Percentiles rank a stretch among this genome's conserved stretches.
These are phyloP conservation scores for Catalaphyllia jardinei DNA, from an alignment of 64 coral and sea anemone genomes.

Conservation along the genomic window DNA sequence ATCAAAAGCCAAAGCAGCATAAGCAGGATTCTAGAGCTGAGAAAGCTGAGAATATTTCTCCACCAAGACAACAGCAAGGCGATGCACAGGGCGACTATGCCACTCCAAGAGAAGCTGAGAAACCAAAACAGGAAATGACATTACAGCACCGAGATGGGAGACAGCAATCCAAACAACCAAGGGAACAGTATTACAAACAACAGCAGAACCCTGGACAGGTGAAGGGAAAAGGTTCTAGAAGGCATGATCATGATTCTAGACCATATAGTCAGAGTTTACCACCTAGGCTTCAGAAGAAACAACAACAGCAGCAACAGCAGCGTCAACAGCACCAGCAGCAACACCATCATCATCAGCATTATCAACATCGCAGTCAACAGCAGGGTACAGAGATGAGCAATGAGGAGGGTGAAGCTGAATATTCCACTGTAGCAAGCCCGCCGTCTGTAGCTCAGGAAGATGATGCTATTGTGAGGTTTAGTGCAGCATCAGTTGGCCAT, in stretches of 20 bases:
- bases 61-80: slow-evolving; percentile 19
- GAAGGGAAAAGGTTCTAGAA: slow-evolving; percentile 67
- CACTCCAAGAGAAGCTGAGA: slow-evolving; percentile 17
- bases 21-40: slow-evolving; percentile 32
- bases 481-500: not conserved
- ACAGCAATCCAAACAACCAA: slow-evolving; percentile 34
- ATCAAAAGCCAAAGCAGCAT: slow-evolving; percentile 27
- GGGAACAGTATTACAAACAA: slow-evolving; percentile 57
- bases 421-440: not conserved
- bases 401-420: not conserved
- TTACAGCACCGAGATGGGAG: slow-evolving; percentile 15
- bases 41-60: slow-evolving; percentile 1
- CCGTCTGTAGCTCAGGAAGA: slow-evolving; percentile 33
- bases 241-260: slow-evolving; percentile 77
- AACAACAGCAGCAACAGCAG: slow-evolving; percentile 89
- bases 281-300: slow-evolving; percentile 85
- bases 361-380: not conserved
- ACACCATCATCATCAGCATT: slow-evolving; percentile 28
- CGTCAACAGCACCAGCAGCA: slow-evolving; percentile 24
- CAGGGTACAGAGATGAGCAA: not conserved
- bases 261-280: slow-evolving; percentile 83
- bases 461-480: slow-evolving; percentile 26
- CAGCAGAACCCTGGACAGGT: slow-evolving; percentile 59
- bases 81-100: slow-evolving; percentile 16
- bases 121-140: not conserved